These are phyloP conservation scores for Leucopsar rothschildi DNA, from an alignment of 2,113 vertebrate genomes.

Conservation along the genomic window DNA sequence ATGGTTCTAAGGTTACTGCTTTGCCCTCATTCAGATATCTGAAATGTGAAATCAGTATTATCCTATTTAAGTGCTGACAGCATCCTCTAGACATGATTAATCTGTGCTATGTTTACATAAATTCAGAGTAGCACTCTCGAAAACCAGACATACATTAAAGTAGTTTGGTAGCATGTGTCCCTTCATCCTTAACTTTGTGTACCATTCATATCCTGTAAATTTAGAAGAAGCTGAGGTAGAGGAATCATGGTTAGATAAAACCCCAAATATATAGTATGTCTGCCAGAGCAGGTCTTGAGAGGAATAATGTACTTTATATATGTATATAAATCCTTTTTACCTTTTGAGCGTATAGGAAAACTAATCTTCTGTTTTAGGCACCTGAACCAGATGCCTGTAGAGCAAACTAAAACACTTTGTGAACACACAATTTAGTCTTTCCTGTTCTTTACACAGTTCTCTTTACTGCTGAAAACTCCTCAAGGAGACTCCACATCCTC, in stretches of 20 bases:
- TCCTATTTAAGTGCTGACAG: neutral
- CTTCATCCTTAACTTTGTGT: neutral
- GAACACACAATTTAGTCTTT: neutral
- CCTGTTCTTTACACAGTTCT: neutral
- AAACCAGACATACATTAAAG: neutral
- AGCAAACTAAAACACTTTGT: neutral
- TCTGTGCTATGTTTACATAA: neutral
- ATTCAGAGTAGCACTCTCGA: neutral
- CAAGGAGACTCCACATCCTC: fast-evolving
- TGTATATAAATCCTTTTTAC: neutral
- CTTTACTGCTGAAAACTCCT: neutral
- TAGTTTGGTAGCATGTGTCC: neutral
- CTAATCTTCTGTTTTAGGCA: neutral
- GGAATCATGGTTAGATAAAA: neutral
- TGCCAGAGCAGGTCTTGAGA: neutral
- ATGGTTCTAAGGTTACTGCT: neutral
- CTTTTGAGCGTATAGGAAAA: neutral
- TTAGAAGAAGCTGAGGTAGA: neutral
- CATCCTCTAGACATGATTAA: neutral
- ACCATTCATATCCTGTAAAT: neutral
- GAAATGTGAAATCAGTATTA: neutral
- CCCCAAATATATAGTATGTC: neutral
- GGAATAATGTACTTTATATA: neutral
- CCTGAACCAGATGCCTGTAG: neutral
- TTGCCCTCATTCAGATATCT: neutral